These are phyloP conservation scores for Oryzias curvinotus DNA, from an alignment of 2,113 vertebrate genomes.

Conservation along the genomic window DNA sequence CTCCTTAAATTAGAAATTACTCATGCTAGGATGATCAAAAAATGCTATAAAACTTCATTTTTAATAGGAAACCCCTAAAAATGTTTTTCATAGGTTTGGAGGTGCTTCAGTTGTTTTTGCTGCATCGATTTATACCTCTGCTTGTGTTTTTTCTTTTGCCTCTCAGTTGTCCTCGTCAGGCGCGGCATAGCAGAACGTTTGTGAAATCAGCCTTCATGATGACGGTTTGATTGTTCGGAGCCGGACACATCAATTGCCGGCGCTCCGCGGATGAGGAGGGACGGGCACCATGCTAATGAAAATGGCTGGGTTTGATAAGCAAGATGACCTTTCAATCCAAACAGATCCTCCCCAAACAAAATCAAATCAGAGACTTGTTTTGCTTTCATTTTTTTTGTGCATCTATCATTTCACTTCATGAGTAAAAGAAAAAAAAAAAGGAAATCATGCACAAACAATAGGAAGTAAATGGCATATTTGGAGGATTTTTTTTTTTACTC, in stretches of 20 bases:
- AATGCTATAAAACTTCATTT: not conserved
- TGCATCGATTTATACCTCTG: too few species aligned
- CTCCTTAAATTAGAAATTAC: too few species aligned
- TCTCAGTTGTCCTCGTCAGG: not conserved
- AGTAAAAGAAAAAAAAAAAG: too few species aligned
- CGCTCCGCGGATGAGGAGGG: not conserved
- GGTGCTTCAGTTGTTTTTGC: too few species aligned
- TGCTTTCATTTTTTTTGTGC: too few species aligned
- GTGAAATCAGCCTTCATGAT: slow-evolving; percentile 9
- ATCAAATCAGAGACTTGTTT: not conserved
- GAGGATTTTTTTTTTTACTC: too few species aligned
- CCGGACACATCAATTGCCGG: not conserved
- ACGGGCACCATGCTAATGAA: not conserved
- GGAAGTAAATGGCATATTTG: too few species aligned
- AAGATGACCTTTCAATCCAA: not conserved
- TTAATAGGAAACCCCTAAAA: not conserved
- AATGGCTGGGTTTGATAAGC: not conserved
- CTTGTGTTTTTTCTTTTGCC: not conserved
- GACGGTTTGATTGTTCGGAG: not conserved
- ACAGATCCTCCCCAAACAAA: not conserved
- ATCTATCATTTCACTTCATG: too few species aligned
- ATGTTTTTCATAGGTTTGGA: not conserved
- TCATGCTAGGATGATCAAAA: too few species aligned
- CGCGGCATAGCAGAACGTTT: not conserved
- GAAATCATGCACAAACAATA: too few species aligned